These are phyloP conservation scores for Phaonia tiefii DNA, from an alignment of 2,888 invertebrate species.

Conservation along the genomic window DNA sequence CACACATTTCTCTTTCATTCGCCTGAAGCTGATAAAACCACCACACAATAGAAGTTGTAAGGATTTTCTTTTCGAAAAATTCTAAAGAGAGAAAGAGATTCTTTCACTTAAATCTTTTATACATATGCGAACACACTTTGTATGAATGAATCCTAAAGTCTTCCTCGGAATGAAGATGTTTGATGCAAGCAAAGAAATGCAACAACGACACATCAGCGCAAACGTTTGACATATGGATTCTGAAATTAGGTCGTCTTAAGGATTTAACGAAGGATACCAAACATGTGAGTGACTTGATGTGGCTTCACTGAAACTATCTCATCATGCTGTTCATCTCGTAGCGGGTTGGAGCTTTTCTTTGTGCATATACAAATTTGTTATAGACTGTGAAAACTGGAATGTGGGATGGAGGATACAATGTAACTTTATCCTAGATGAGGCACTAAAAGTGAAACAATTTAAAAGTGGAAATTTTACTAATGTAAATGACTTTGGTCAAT, in stretches of 20 bases:
- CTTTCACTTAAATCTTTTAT: not conserved
- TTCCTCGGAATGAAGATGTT: slow-evolving; percentile 3
- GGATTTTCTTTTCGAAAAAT: not conserved
- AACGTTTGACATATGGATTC: slow-evolving; percentile 13
- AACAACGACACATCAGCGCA: not conserved
- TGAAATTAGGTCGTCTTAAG: slow-evolving; percentile 38
- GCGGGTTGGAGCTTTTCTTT: not conserved
- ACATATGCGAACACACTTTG: not conserved
- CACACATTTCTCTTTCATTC: slow-evolving; percentile 26
- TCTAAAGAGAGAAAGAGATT: not conserved
- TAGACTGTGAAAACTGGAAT: not conserved
- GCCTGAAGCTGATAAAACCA: slow-evolving; percentile 13
- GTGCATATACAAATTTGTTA: not conserved
- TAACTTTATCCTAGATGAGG: no score
- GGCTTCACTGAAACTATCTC: not conserved
- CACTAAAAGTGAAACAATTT: no score
- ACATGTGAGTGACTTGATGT: not conserved
- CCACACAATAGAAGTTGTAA: slow-evolving; percentile 25
- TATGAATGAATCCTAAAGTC: not conserved
- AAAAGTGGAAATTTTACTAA: no score
- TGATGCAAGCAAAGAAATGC: no score
- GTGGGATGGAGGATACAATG: no score
- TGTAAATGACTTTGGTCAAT: no score
- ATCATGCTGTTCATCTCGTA: not conserved
- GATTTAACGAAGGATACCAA: slow-evolving; percentile 19